Evolutionary conservation across 2,888 invertebrate species (phyloP).

Genomic region (Parnassius orleans): DNA sequence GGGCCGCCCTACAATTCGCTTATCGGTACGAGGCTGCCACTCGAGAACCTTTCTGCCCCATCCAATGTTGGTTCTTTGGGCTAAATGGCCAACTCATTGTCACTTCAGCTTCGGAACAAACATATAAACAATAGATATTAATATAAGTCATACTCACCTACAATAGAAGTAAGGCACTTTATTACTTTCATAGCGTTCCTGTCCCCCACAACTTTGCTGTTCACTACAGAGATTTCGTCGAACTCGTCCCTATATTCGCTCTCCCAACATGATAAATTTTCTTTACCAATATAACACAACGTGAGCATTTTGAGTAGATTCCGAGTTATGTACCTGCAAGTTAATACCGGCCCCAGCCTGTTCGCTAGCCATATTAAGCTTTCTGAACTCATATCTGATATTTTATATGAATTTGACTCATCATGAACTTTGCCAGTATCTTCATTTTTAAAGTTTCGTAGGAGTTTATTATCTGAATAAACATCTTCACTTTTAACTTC

Average conservation of each 20-base stretch:
- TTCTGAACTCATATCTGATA: conserved; percentile 93
- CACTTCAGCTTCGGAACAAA: too few relatives aligned
- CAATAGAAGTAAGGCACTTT: conserved; percentile 93
- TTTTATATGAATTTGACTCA: conserved; percentile 72
- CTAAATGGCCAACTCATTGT: too few relatives aligned
- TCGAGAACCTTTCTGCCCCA: too few relatives aligned
- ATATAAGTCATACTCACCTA: conserved; percentile 78
- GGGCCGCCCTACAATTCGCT: too few relatives aligned
- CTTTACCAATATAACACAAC: conserved; percentile 93
- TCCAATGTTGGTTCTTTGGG: too few relatives aligned
- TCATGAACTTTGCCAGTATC: conserved; percentile 32
- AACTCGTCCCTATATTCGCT: conserved; percentile 66
- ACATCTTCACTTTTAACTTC: conserved; percentile 20
- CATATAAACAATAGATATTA: background rate
- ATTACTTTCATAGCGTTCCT: conserved; percentile 92
- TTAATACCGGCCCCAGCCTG: conserved; percentile 95
- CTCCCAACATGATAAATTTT: conserved; percentile 83
- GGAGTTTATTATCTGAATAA: conserved; percentile 8
- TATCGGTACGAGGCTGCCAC: too few relatives aligned
- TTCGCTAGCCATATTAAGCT: conserved; percentile 96
- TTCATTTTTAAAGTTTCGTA: conserved; percentile 11
- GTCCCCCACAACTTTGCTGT: conserved; percentile 87
- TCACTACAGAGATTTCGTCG: conserved; percentile 83
- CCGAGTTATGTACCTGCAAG: conserved; percentile 93
- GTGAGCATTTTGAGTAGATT: conserved; percentile 97